Evolutionary conservation across 2,113 vertebrate genomes (phyloP), one percentile per base, ranked within the genome.

Genomic region (Oenanthe oenanthe): DNA sequence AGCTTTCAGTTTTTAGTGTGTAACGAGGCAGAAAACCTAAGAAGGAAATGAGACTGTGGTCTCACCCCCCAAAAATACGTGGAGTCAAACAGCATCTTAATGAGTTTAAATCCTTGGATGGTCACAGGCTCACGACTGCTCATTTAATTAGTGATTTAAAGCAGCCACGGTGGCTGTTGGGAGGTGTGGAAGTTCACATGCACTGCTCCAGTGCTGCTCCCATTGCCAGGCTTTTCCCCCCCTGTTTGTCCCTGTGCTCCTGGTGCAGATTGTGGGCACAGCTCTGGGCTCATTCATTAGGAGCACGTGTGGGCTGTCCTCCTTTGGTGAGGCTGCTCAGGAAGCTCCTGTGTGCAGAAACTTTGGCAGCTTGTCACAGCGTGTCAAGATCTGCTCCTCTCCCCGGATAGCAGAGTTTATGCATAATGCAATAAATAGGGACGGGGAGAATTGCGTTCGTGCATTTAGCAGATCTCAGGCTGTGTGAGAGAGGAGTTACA

Each of bases 351-450:
- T 38, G 71, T 83, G 88, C 17, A 21, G 86, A 38, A 54, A 36
- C 83, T 88, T 71, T 63, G 92, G 90, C 92, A 95, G 91, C 94
- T 92, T 84, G 80, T 93, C 77, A 54, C 71, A 51, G 83, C 28
- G 0, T 20, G 68, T 89, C 90, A 85, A 3, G 83, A 75, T 92
- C 51, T 57, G 76, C 87, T 91, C 16, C 0, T 88, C 78, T 80
- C 86, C 85, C 88, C 0, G 3, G 74, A 48, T 22, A 45, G 93
- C 40, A 15, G 83, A 48, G 40, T 92, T 80, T 65, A 40, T 94
- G 93, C 63, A 57, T 78, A 94, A 96, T 78, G 86, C 72, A 91
- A 66, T 88, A 79, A 97, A 81, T n/a, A 54, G 92, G 53, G 91
- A 75, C 0, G 4, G 50, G 74, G 51, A 85, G 87, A 82, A 65